Percentiles rank a stretch among this genome's conserved stretches.
These are phyloP conservation scores for Bambusicola thoracicus DNA, from an alignment of 2,113 vertebrate species.

Conservation along the genomic window DNA sequence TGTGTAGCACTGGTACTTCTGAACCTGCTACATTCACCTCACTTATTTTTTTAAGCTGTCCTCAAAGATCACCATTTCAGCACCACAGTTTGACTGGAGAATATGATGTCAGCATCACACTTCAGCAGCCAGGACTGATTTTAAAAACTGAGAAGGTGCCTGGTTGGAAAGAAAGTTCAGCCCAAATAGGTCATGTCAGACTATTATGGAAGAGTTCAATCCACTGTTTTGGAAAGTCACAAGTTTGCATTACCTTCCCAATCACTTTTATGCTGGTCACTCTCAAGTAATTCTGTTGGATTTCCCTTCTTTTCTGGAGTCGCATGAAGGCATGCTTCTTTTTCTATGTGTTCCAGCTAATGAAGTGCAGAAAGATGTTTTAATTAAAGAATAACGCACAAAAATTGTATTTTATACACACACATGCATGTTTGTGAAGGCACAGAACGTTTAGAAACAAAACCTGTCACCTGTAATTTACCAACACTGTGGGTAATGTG, in stretches of 20 bases:
- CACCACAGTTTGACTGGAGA: neutral
- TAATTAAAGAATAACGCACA: neutral
- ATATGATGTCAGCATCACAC: neutral
- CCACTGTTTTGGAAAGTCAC: neutral
- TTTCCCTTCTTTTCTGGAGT: slow-evolving; percentile 27
- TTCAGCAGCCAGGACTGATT: neutral
- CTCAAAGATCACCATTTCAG: neutral
- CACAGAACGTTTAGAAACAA: neutral
- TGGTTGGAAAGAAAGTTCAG: neutral
- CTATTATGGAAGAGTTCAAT: neutral
- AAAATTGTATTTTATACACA: neutral
- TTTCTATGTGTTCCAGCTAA: slow-evolving; percentile 54
- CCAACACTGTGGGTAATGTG: neutral
- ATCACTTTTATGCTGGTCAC: neutral
- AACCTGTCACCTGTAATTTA: neutral
- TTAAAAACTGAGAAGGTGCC: neutral
- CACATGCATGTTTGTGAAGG: neutral
- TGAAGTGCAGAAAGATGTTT: slow-evolving; percentile 20
- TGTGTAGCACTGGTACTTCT: neutral
- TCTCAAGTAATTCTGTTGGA: neutral
- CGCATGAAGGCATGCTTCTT: neutral
- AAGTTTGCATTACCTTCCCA: slow-evolving; percentile 58
- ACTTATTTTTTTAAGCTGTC: neutral
- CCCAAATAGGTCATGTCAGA: neutral
- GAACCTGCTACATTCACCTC: neutral